Percentiles rank a stretch among this genome's conserved stretches.
phyloP scores from a whole-genome alignment of 1,140 invertebrate species.

The Hylaeus volcanicus region DNA sequence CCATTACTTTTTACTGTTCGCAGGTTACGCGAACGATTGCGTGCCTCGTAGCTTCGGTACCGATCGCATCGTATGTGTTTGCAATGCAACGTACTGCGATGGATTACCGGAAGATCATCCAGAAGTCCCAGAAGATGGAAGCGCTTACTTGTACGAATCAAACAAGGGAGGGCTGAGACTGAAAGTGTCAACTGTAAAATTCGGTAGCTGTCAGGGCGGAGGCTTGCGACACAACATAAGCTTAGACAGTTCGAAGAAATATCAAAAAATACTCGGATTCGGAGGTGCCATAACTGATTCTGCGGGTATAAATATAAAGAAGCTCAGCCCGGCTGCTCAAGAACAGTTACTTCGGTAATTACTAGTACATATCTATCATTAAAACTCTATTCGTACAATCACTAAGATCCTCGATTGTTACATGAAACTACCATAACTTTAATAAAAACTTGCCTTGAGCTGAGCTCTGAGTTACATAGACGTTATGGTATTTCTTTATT shows the following conservation, averaged over 20 bases:
- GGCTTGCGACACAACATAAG: background rate
- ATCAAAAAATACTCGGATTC: slow-evolving; percentile 88
- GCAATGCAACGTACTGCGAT: slow-evolving; percentile 92
- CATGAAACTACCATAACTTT: too few relatives aligned
- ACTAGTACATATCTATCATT: background rate
- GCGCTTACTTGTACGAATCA: slow-evolving; percentile 83
- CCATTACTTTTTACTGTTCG: background rate
- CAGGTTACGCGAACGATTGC: slow-evolving; percentile 71
- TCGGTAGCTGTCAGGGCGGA: background rate
- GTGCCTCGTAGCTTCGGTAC: slow-evolving; percentile 73
- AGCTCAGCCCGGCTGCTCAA: slow-evolving; percentile 81
- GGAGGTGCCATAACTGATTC: slow-evolving; percentile 94
- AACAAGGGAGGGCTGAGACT: slow-evolving; percentile 81
- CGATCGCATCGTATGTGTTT: slow-evolving; percentile 89
- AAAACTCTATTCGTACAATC: background rate
- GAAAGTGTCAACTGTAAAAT: background rate
- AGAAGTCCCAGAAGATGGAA: slow-evolving; percentile 71
- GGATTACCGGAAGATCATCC: slow-evolving; percentile 79
- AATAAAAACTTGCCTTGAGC: too few relatives aligned
- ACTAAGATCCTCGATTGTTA: too few relatives aligned
- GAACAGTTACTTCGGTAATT: slow-evolving; percentile 83
- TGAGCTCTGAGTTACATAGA: too few relatives aligned
- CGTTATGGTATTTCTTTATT: background rate
- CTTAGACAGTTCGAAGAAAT: slow-evolving; percentile 62
- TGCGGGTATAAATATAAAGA: slow-evolving; percentile 87